Conservation (phyloP, 2,113 vertebrate genomes). For the Macrotus californicus region DNA sequence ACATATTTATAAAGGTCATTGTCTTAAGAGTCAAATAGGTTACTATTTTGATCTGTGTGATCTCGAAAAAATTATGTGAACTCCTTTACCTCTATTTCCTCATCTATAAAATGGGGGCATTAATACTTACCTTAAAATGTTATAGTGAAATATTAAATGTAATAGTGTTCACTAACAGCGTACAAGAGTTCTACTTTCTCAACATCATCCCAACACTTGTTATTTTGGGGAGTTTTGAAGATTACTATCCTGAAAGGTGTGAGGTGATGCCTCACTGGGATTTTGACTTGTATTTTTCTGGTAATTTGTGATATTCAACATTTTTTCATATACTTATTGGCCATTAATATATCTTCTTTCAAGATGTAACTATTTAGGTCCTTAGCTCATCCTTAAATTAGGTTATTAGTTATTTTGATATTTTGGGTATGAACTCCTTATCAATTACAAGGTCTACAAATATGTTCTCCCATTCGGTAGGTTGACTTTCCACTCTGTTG, state of each 20-base stretch:
- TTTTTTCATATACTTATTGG: not conserved
- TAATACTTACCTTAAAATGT: not conserved
- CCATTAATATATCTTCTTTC: not conserved
- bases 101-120: not conserved
- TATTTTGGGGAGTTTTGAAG: not conserved
- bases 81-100: not conserved
- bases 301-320: not conserved
- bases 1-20: not conserved
- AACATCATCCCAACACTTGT: not conserved
- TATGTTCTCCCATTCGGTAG: not conserved
- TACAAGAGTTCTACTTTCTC: not conserved
- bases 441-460: not conserved
- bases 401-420: not conserved
- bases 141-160: not conserved
- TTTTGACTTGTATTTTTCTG: not conserved
- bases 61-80: not conserved
- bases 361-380: not conserved
- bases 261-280: not conserved
- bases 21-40: not conserved
- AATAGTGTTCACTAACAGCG: not conserved
- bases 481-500: not conserved
- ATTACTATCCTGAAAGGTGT: not conserved
- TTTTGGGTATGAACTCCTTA: not conserved
- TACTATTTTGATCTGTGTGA: not conserved
- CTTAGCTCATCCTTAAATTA: not conserved